Evolutionary conservation across 2,888 invertebrate genomes (phyloP).

Genomic region (Hyalella azteca): DNA sequence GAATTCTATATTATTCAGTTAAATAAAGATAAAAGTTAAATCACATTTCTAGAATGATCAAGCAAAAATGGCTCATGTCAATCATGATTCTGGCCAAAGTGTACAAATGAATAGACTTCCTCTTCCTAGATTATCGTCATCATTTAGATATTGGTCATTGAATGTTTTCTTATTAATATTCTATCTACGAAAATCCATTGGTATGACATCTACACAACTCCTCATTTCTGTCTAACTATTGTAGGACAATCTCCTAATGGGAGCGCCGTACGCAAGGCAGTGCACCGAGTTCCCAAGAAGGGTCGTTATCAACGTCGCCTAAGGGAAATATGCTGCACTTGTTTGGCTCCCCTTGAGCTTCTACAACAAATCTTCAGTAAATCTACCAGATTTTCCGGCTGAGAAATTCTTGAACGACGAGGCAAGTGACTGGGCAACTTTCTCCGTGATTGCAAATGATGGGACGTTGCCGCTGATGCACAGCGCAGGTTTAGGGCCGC

Average conservation of each 20-base stretch:
- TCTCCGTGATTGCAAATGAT: slow-evolving; percentile 35
- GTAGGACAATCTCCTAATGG: not conserved
- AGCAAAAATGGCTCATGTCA: too few relatives aligned
- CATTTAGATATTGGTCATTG: too few relatives aligned
- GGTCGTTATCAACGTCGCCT: slow-evolving; percentile 15
- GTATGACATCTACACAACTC: too few relatives aligned
- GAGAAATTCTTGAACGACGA: slow-evolving; percentile 36
- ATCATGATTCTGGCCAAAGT: too few relatives aligned
- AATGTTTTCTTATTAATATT: too few relatives aligned
- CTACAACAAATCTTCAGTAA: slow-evolving; percentile 34
- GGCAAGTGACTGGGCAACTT: slow-evolving; percentile 35
- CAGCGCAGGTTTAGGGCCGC: not conserved
- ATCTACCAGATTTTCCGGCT: slow-evolving; percentile 32
- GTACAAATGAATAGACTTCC: too few relatives aligned
- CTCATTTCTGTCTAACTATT: too few relatives aligned
- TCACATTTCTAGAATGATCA: too few relatives aligned
- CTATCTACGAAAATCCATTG: too few relatives aligned
- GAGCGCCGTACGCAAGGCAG: not conserved
- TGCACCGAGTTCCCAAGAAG: not conserved
- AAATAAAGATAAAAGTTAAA: too few relatives aligned
- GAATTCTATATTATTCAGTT: too few relatives aligned
- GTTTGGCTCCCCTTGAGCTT: slow-evolving; percentile 11
- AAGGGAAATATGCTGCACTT: not conserved
- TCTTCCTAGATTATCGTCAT: too few relatives aligned
- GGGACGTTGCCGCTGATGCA: slow-evolving; percentile 35